phyloP scores from a whole-genome alignment of 23 tunicate species.

The Halocynthia roretzi region DNA sequence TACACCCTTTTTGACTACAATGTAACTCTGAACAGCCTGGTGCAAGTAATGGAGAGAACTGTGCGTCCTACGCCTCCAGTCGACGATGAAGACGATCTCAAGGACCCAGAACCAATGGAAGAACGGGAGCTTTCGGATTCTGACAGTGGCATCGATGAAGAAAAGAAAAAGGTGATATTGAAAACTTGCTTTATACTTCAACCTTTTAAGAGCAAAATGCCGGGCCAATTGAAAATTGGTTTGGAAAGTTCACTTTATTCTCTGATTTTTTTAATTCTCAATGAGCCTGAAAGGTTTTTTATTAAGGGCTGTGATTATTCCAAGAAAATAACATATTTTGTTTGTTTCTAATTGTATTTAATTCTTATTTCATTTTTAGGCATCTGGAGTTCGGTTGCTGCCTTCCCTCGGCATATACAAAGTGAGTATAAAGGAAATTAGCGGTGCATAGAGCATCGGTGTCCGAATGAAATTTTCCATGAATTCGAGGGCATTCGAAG shows the following conservation, averaged over 20 bases:
- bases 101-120: neutral
- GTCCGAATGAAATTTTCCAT: too few relatives aligned
- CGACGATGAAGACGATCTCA: neutral
- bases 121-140: constrained; percentile 30
- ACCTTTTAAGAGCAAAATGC: too few relatives aligned
- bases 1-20: constrained; percentile 75
- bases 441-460: too few relatives aligned
- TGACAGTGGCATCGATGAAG: constrained; percentile 58
- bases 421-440: neutral
- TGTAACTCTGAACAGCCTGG: constrained; percentile 60
- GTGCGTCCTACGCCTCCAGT: neutral
- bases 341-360: too few relatives aligned
- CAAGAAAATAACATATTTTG: too few relatives aligned
- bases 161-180: constrained; percentile 15
- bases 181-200: too few relatives aligned
- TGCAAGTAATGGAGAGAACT: constrained; percentile 60
- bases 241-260: too few relatives aligned
- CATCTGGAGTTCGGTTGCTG: constrained; percentile 2
- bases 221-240: too few relatives aligned
- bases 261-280: too few relatives aligned
- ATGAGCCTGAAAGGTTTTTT: too few relatives aligned
- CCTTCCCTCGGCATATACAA: constrained; percentile 24
- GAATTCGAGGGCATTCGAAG: too few relatives aligned
- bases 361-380: neutral
- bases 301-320: too few relatives aligned